These are phyloP conservation scores for Dasysyrphus albostriatus DNA, from an alignment of 2,888 invertebrate species.

Conservation along the genomic window DNA sequence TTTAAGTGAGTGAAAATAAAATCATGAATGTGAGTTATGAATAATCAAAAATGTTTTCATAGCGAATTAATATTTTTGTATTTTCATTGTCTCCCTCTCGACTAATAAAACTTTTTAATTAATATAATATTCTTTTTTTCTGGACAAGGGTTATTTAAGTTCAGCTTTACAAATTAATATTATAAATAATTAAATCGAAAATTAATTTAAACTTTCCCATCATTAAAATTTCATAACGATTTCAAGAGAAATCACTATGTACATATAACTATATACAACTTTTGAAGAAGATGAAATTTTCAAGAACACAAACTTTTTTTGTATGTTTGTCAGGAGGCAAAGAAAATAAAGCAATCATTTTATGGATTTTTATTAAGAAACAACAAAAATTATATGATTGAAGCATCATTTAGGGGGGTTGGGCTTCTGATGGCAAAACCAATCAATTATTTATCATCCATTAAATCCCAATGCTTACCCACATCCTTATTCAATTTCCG, in stretches of 20 bases:
- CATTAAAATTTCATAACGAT: slow-evolving; percentile 1
- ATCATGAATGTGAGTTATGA: not conserved
- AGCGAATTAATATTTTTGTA: not conserved
- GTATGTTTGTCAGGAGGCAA: not conserved
- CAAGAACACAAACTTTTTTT: not conserved
- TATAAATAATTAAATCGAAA: not conserved
- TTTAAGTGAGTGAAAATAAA: not conserved
- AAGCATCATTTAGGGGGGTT: not conserved
- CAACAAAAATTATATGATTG: slow-evolving; percentile 6
- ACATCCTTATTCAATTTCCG: not conserved
- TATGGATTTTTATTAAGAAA: slow-evolving; percentile 5
- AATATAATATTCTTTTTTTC: not conserved
- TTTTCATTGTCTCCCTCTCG: not conserved
- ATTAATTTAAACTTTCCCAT: not conserved
- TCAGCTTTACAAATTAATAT: not conserved
- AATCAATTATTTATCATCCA: slow-evolving; percentile 28
- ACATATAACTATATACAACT: too few species aligned
- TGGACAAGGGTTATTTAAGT: not conserved
- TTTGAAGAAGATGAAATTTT: not conserved
- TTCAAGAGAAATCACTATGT: not conserved
- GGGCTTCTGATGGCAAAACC: slow-evolving; percentile 1
- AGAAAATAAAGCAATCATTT: slow-evolving; percentile 25
- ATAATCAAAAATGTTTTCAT: not conserved
- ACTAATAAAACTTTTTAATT: not conserved
- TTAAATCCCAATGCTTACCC: not conserved